Evolutionary conservation across 2,888 invertebrate species (phyloP).

Genomic region (Amiota minor): DNA sequence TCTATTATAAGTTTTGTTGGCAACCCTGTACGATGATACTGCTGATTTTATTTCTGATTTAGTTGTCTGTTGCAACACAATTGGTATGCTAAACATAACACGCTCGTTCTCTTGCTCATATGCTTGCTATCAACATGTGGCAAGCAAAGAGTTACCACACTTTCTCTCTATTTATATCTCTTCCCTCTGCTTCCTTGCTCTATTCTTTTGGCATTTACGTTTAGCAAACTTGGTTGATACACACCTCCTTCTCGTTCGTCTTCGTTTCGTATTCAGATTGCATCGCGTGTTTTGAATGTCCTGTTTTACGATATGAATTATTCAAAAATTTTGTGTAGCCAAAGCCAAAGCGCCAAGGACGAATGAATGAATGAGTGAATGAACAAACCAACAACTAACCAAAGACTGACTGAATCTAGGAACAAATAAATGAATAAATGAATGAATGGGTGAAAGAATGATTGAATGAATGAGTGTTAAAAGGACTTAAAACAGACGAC

Average conservation of each 20-base stretch:
- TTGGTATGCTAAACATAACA: constrained; percentile 51
- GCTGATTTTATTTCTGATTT: constrained; percentile 19
- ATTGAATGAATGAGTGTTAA: constrained; percentile 45
- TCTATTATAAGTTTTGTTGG: too few species aligned
- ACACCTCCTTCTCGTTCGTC: constrained; percentile 32
- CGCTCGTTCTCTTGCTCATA: constrained; percentile 15
- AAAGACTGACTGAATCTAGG: constrained; percentile 42
- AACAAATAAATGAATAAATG: constrained; percentile 45
- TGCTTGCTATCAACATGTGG: constrained; percentile 56
- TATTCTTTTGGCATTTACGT: too few species aligned
- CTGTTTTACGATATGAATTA: constrained; percentile 73
- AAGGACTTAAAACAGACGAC: not conserved
- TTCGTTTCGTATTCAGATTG: constrained; percentile 71
- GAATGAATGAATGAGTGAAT: constrained; percentile 57
- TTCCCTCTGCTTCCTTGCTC: too few species aligned
- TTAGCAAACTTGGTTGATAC: constrained; percentile 18
- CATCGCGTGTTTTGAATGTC: constrained; percentile 74
- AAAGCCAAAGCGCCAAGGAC: constrained; percentile 66
- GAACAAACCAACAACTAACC: not conserved
- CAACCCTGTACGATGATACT: not conserved
- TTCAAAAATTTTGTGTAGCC: constrained; percentile 67
- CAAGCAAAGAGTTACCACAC: constrained; percentile 33
- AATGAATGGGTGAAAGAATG: constrained; percentile 41
- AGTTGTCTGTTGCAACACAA: constrained; percentile 46
- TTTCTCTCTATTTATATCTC: not conserved